phyloP scores from a whole-genome alignment of 1,140 invertebrate species.

The Drosophila sucinea region DNA sequence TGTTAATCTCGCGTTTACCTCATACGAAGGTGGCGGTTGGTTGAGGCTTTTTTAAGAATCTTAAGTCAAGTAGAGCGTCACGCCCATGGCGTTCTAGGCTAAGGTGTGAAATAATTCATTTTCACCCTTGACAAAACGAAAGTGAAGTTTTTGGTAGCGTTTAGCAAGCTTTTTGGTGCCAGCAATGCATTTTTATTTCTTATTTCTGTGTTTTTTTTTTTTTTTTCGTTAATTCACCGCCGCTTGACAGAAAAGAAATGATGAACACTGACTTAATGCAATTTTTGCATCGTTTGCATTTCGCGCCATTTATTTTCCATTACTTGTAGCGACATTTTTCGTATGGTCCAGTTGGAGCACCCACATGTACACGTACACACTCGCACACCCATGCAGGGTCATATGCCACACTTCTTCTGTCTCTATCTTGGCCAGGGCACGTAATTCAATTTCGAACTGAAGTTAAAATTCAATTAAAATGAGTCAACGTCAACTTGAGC shows the following conservation, averaged over 20 bases:
- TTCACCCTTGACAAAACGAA: slow-evolving; percentile 28
- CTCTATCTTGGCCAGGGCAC: slow-evolving; percentile 59
- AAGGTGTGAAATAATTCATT: slow-evolving; percentile 58
- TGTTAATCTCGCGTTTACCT: too few species aligned
- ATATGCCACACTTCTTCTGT: neutral
- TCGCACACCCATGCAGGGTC: neutral
- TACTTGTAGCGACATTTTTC: slow-evolving; percentile 52
- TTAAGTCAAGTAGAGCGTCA: too few species aligned
- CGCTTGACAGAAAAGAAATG: slow-evolving; percentile 21
- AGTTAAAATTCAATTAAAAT: slow-evolving; percentile 82
- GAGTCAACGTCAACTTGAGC: slow-evolving; percentile 81
- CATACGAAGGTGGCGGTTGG: too few species aligned
- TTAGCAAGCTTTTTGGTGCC: slow-evolving; percentile 6
- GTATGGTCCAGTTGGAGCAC: slow-evolving; percentile 6
- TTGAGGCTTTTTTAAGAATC: too few species aligned
- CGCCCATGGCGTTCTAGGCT: too few species aligned
- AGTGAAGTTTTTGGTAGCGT: slow-evolving; percentile 32
- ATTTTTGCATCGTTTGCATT: slow-evolving; percentile 44
- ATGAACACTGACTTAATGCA: slow-evolving; percentile 63
- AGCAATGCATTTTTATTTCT: neutral
- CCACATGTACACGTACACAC: slow-evolving; percentile 16
- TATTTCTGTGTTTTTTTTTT: slow-evolving; percentile 23
- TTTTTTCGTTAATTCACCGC: neutral
- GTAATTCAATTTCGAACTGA: slow-evolving; percentile 82
- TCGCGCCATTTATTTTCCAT: slow-evolving; percentile 59